These are phyloP conservation scores for Myrmecophaga tridactyla DNA, from an alignment of 2,113 vertebrate genomes.

Conservation along the genomic window DNA sequence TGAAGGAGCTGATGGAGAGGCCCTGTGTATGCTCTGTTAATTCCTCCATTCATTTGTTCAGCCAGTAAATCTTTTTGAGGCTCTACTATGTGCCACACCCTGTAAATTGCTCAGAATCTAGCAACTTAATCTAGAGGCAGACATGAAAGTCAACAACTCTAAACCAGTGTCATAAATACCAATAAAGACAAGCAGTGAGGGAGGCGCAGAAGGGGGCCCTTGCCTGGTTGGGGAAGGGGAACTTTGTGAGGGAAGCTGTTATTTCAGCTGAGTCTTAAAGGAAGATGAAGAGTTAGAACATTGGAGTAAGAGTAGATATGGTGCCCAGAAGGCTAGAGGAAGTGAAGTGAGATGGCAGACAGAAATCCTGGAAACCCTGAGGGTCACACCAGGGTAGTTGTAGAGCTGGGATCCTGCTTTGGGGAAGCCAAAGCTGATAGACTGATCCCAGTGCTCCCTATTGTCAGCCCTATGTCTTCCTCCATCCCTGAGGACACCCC, in stretches of 20 bases:
- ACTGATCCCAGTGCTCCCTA: background rate
- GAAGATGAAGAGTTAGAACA: background rate
- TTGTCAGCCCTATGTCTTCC: conserved; percentile 44
- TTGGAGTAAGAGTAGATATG: background rate
- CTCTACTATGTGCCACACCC: background rate
- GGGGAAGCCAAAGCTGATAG: background rate
- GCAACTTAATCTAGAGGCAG: background rate
- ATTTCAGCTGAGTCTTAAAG: background rate
- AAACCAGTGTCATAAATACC: background rate
- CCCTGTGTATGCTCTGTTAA: background rate
- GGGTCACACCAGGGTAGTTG: background rate
- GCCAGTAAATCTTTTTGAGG: background rate
- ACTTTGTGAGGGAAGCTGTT: background rate
- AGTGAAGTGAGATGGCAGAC: background rate
- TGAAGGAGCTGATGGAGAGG: background rate
- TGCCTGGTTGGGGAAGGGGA: background rate
- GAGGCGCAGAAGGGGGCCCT: no score
- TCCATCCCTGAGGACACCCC: background rate
- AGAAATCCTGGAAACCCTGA: background rate
- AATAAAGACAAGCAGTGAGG: background rate
- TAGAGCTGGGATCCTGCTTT: background rate
- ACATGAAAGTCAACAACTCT: background rate
- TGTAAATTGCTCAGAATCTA: background rate
- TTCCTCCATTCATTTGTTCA: background rate
- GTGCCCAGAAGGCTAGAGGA: background rate